These are phyloP conservation scores for Elmis aenea DNA, from an alignment of 2,888 invertebrate genomes.

Conservation along the genomic window DNA sequence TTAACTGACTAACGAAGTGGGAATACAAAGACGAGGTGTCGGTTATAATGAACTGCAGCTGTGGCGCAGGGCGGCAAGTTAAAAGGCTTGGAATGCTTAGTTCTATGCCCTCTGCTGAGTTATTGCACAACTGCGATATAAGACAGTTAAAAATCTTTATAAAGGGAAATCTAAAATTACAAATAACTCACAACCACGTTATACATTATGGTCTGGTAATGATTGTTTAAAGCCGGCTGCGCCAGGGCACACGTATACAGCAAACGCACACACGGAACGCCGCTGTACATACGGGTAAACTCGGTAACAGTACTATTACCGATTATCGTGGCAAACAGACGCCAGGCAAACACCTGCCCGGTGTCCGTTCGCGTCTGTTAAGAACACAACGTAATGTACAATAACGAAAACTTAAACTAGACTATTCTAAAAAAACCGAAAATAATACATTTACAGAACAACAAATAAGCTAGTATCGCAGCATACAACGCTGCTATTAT, in stretches of 20 bases:
- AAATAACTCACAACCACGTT: conserved; percentile 43
- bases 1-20: conserved; percentile 74
- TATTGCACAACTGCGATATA: conserved; percentile 13
- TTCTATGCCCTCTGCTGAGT: conserved; percentile 16
- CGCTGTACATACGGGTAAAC: conserved; percentile 3
- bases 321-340: no score
- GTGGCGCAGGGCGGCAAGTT: conserved; percentile 23
- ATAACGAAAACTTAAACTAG: conserved; percentile 11
- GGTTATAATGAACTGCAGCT: conserved; percentile 22
- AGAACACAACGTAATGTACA: conserved; percentile 21
- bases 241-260: conserved; percentile 15
- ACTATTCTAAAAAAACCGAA: conserved; percentile 23
- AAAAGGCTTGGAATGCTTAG: conserved; percentile 36
- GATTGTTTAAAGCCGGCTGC: conserved; percentile 37
- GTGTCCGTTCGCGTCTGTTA: conserved; percentile 8
- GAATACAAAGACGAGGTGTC: conserved; percentile 25
- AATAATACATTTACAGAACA: conserved; percentile 38
- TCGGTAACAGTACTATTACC: no score
- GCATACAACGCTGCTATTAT: conserved; percentile 17
- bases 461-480: not conserved
- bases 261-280: conserved; percentile 3
- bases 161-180: conserved; percentile 26
- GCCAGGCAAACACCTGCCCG: not conserved
- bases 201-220: conserved; percentile 37
- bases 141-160: no score